Evolutionary conservation across 2,797 vertebrate genomes (phyloP), one percentile per base, ranked within the genome.

Genomic region (Selene dorsalis): DNA sequence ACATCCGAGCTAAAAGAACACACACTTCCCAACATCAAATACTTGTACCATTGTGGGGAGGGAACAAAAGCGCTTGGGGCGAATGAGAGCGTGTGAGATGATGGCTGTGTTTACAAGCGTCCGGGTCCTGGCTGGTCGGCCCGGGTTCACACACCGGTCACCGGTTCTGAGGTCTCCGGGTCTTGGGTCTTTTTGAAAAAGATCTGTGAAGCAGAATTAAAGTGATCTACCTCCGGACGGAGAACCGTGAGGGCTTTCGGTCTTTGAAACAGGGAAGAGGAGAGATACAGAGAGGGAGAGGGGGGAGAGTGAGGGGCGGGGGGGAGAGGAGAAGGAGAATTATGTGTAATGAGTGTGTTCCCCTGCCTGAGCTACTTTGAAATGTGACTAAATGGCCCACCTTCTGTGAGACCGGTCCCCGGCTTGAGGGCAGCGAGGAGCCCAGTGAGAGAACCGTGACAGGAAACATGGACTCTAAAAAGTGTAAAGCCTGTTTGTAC

Each of bases 141-240:
- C 73, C 11, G 73, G 91, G 94, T 95, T 95, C 94, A 95, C 58
- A 75, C 80, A 77, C 38, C 93, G 94, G 94, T 95, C 95, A 95
- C 67, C 70, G 83, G 94, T 93, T 94, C 91, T 91, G 89, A 84
- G 93, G 94, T 94, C 93, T 93, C 78, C 59, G 83, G 92, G 93
- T 94, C 93, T 94, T 72, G 69, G 88, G 90, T 90, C 87, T 93
- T 94, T 95, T 94, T 95, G 90, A 95, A 95, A 95, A 94, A 95
- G 93, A 93, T 93, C 93, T 32, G 80, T 95, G 94, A 95, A 95
- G 95, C 95, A 96, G 94, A 96, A 95, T 95, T 96, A 95, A 96
- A 95, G 90, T 94, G 94, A 95, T 95, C 94, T 95, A 94, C 93
- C 94, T 94, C 91, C 86, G 87, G 93, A 93, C 77, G 73, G 89